Conservation (phyloP, 2,888 invertebrate genomes). For the Spisula subtruncata region DNA sequence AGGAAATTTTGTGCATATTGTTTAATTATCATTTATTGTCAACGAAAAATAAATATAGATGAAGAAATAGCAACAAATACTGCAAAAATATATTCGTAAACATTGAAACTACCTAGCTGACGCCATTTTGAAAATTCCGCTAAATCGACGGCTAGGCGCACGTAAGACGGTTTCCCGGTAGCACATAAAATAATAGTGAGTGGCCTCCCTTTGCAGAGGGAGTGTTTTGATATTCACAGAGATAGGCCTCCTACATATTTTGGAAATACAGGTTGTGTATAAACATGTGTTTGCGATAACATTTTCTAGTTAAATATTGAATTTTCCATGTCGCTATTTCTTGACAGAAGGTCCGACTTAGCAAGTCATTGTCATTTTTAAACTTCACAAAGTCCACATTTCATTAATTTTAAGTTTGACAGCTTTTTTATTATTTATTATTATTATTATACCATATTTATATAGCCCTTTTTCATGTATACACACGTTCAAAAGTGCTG, state of each 20-base stretch:
- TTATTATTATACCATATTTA: too few relatives aligned
- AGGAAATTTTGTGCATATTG: neutral
- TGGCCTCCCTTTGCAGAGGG: neutral
- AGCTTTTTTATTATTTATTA: too few relatives aligned
- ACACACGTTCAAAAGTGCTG: too few relatives aligned
- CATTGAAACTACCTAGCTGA: conserved; percentile 68
- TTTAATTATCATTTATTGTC: neutral
- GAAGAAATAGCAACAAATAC: neutral
- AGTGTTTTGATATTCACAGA: too few relatives aligned
- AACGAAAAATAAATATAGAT: neutral
- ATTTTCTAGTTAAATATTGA: too few relatives aligned
- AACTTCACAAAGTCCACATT: too few relatives aligned
- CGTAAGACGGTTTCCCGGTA: neutral
- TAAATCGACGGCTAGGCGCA: conserved; percentile 21
- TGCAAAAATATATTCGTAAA: neutral
- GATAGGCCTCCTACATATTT: conserved; percentile 35
- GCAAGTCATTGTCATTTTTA: too few relatives aligned
- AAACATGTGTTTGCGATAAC: too few relatives aligned
- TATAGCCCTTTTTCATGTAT: too few relatives aligned
- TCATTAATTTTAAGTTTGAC: too few relatives aligned
- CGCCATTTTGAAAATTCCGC: conserved; percentile 82
- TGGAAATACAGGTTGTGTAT: conserved; percentile 50
- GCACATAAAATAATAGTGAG: neutral
- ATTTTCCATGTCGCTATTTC: too few relatives aligned
- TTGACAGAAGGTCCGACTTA: too few relatives aligned